Conservation (phyloP, 2,888 invertebrate species). For the Tethea ocularis region DNA sequence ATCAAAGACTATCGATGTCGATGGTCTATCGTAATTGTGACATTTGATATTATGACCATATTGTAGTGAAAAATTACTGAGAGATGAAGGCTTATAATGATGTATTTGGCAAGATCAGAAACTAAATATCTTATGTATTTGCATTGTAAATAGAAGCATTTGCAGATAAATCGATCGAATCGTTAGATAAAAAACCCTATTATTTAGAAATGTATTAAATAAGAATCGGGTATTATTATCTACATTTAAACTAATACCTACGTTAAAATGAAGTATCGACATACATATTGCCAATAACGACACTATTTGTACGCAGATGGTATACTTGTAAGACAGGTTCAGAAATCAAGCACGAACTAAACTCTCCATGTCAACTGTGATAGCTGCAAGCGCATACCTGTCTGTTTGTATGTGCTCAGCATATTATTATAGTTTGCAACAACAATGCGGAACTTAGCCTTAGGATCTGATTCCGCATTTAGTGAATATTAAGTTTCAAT, state of each 20-base stretch:
- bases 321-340: slow-evolving; percentile 7
- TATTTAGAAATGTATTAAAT: no score
- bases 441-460: slow-evolving; percentile 55
- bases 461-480: slow-evolving; percentile 38
- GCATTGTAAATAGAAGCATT: no score
- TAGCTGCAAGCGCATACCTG: slow-evolving; percentile 17
- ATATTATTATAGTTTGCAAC: slow-evolving; percentile 38
- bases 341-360: not conserved
- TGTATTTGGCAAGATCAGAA: not conserved
- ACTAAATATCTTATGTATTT: no score
- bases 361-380: slow-evolving; percentile 10
- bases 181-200: not conserved
- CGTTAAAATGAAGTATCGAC: slow-evolving; percentile 6
- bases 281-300: slow-evolving; percentile 9
- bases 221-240: no score
- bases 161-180: no score
- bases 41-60: slow-evolving; percentile 16
- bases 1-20: slow-evolving; percentile 41
- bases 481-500: slow-evolving; percentile 29
- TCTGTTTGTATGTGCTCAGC: slow-evolving; percentile 40
- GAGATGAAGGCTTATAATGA: not conserved
- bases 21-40: slow-evolving; percentile 41
- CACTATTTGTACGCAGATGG: slow-evolving; percentile 20
- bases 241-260: no score
- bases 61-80: not conserved